Evolutionary conservation across 2,888 invertebrate species (phyloP), one percentile per base, ranked within the genome.

Genomic region (Hymenopus coronatus): DNA sequence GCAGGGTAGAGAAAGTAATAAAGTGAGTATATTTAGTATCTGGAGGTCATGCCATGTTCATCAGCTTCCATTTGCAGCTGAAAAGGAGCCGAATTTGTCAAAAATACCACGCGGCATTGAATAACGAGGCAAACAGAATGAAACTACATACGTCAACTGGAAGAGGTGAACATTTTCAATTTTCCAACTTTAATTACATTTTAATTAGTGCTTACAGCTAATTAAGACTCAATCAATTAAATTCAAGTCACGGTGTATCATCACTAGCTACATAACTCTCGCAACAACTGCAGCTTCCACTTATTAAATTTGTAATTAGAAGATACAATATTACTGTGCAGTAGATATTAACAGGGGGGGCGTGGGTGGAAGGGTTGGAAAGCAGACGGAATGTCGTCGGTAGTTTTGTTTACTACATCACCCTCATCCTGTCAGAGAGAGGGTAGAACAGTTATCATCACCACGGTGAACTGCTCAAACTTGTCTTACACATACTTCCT

Each of bases 161-260:
- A 88, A 85, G 89, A 89, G 88, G 33, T 89, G 88, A 90, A 90
- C 90, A 90, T 90, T 90, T 91, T 89, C 90, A 90, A 90, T 90
- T 91, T 90, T 91, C 90, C 89, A 89, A 90, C 90, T 90, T 91
- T 91, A 91, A 91, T 91, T 91, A 91, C 90, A 91, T 91, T 91
- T 91, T 91, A 91, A 91, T 91, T 91, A 91, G 90, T 90, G 90
- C 90, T 91, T 90, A 90, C 87, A 89, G 89, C 90, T 91, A 91
- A 91, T 91, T 91, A 91, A 90, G 90, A 91, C 90, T 90, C 91
- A 90, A 90, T 91, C 91, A 91, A 90, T 91, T 91, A 91, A 70
- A 82, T 90, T 90, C 89, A 90, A 90, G 89, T 90, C 90, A 88
- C 81, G 85, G 81, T 28, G 88, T 89, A 90, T 89, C 90, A 90